phyloP scores from a whole-genome alignment of 2,113 vertebrate genomes.

The Odontophorus gujanensis region DNA sequence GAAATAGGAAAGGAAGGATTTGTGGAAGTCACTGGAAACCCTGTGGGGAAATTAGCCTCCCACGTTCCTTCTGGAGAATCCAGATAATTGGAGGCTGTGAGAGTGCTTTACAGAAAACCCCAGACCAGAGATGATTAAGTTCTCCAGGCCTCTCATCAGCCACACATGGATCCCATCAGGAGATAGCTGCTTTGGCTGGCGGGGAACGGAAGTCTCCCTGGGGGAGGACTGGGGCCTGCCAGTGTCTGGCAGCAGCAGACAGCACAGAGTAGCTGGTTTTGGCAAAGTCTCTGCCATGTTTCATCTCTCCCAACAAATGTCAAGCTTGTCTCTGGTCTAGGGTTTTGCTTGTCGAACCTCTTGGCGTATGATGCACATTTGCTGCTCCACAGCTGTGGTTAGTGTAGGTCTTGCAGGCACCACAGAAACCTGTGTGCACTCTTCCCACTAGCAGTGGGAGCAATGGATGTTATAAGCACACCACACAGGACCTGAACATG shows the following conservation, averaged over 20 bases:
- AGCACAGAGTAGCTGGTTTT: background rate
- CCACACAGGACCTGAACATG: background rate
- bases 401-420: background rate
- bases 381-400: background rate
- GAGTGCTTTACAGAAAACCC: constrained; percentile 3
- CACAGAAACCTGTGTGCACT: background rate
- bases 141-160: background rate
- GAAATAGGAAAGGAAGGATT: background rate
- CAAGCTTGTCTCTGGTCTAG: background rate
- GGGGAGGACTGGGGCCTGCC: background rate
- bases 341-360: background rate
- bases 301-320: background rate
- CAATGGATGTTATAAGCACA: background rate
- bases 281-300: background rate
- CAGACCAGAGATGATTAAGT: background rate
- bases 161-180: background rate
- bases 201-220: background rate
- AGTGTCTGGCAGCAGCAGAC: background rate
- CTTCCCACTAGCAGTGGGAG: fast-evolving
- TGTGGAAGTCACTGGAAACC: background rate
- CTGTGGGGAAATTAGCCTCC: background rate
- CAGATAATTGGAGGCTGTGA: constrained; percentile 26
- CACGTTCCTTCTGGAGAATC: constrained; percentile 8
- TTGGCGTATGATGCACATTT: background rate
- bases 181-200: background rate